These are phyloP conservation scores for Notospermus geniculatus DNA, from an alignment of 1,140 invertebrate genomes.

Conservation along the genomic window DNA sequence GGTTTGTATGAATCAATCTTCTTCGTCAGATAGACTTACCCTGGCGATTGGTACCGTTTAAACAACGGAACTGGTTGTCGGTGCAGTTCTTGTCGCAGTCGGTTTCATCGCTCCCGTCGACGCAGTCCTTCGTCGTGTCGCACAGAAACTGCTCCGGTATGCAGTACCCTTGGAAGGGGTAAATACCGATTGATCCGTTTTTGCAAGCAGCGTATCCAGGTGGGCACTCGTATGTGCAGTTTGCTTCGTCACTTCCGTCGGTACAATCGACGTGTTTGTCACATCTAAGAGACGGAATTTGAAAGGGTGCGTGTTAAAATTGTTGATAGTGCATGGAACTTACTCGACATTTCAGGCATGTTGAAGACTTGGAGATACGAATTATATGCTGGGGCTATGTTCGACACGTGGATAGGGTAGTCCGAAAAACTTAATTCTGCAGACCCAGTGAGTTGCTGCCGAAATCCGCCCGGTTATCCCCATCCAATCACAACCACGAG, in stretches of 20 bases:
- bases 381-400: too few species aligned
- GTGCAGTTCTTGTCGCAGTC: constrained; percentile 69
- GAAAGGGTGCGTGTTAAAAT: too few species aligned
- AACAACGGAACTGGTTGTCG: not conserved
- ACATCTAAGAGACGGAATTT: too few species aligned
- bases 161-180: constrained; percentile 8
- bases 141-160: constrained; percentile 42
- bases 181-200: not conserved
- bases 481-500: too few species aligned
- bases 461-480: too few species aligned
- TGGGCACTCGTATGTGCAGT: constrained; percentile 5
- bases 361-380: too few species aligned
- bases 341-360: too few species aligned
- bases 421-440: too few species aligned
- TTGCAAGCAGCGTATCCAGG: not conserved
- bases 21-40: not conserved
- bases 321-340: too few species aligned
- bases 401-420: too few species aligned
- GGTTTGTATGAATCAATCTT: too few species aligned
- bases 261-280: not conserved
- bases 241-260: not conserved
- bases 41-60: constrained; percentile 3
- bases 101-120: constrained; percentile 74
- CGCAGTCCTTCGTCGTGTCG: constrained; percentile 64
- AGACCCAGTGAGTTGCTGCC: too few species aligned